Evolutionary conservation across 2,113 vertebrate species (phyloP).

Genomic region (Aythya baeri): DNA sequence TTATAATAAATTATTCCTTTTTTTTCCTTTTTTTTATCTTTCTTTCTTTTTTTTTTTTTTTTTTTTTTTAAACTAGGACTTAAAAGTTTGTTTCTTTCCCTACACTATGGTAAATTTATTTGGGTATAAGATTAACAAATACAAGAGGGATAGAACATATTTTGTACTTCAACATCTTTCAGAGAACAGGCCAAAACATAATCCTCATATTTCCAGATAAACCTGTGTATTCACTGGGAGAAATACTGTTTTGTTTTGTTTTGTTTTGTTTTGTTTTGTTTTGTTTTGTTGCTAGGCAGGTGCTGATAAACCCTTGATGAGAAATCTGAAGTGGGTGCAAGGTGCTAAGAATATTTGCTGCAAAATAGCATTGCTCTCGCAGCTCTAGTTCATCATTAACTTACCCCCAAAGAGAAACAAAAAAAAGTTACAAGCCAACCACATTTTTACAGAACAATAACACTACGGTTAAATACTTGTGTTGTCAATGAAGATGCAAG

Average conservation of each 20-base stretch:
- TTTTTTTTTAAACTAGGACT: neutral
- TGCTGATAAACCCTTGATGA: neutral
- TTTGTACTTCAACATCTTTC: neutral
- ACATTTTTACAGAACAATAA: neutral
- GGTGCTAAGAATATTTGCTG: neutral
- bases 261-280: neutral
- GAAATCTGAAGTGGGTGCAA: neutral
- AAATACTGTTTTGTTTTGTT: neutral
- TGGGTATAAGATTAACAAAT: neutral
- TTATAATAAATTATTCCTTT: neutral
- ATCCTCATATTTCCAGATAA: neutral
- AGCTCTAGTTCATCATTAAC: neutral
- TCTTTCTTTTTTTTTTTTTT: neutral
- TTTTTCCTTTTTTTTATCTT: no score
- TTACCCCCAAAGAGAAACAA: neutral
- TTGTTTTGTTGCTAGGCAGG: neutral
- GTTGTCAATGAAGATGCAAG: neutral
- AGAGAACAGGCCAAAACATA: neutral
- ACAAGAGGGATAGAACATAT: fast-evolving
- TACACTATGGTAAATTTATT: neutral
- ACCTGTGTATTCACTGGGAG: neutral
- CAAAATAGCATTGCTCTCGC: neutral
- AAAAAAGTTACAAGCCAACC: neutral
- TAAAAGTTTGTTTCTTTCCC: neutral
- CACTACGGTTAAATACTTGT: neutral